Evolutionary conservation across 2,113 vertebrate genomes (phyloP), one percentile per base, ranked within the genome.

Genomic region (Pionites leucogaster): DNA sequence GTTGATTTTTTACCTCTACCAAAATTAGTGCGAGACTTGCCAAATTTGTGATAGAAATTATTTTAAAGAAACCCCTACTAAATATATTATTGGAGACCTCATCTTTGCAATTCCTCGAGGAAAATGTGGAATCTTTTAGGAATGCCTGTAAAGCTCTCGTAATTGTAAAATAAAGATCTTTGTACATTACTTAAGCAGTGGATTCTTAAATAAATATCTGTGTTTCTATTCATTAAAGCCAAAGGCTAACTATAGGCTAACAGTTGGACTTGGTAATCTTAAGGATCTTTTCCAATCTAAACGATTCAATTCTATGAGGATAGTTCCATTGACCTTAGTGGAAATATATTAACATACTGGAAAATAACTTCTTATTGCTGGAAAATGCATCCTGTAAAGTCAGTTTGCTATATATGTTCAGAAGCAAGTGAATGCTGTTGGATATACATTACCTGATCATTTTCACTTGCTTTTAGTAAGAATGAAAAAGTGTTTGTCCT

Each of bases 191-290:
- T 64, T 86, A 35, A 50, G n/a, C 24, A 57, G 3, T 12, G 6
- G 5, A 55, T 81, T 67, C 35, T 82, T 64, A 68, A 49, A n/a
- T 72, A 35, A 72, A 82, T 4, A 14, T 42, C 31, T 7, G 8
- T 67, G 17, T 72, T 93, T 76, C 16, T 82, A 1, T 72, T 72
- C 79, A 59, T 18, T 70, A 68, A 64, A 81, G 28, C 10, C 55
- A 71, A 85, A 84, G 12, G 10, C 13, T 84, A 67, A 15, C 14
- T 39, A 35, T 24, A 41, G 41, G 11, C 57, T 85, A 53, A 62
- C 0, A 11, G 8, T 29, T 71, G 7, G 14, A 46, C 23, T 80
- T 0, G 0, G 7, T 44, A 2, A 33, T 79, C 20, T 35, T 46
- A 65, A 39, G n/a, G 4, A 5, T 47, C 10, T 69, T 77, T 69